These are phyloP conservation scores for Medauroidea extradentata DNA, from an alignment of 1,140 invertebrate species.

Conservation along the genomic window DNA sequence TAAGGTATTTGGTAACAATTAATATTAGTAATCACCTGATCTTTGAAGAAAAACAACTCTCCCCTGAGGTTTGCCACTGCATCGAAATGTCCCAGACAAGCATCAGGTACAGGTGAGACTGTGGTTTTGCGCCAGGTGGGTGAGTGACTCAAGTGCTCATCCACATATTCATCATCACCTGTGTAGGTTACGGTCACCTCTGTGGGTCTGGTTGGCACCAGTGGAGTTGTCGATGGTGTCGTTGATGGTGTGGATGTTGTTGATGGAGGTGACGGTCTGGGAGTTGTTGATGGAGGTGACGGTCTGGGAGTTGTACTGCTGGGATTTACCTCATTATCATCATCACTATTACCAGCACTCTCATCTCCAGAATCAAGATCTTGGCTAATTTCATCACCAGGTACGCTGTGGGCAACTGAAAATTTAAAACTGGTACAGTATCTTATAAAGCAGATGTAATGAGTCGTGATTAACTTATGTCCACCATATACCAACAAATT, in stretches of 20 bases:
- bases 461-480: no score
- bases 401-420: background rate
- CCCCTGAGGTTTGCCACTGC: conserved; percentile 59
- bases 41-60: conserved; percentile 72
- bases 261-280: background rate
- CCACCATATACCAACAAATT: no score
- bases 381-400: background rate
- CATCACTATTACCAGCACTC: background rate
- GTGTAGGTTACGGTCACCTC: conserved; percentile 30
- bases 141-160: conserved; percentile 40
- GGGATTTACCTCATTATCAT: conserved; percentile 8
- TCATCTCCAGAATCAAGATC: background rate
- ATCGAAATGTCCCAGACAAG: conserved; percentile 64
- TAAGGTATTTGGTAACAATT: no score
- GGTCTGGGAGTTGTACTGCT: background rate
- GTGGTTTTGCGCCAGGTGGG: conserved; percentile 27
- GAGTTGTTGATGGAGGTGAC: conserved; percentile 3
- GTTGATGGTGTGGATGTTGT: background rate
- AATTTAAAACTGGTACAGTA: background rate
- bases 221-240: background rate
- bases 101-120: conserved; percentile 37
- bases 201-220: background rate
- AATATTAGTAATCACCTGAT: conserved; percentile 46
- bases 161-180: conserved; percentile 46
- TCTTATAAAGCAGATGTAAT: no score